Base-by-base conservation (phyloP, 92 coral and sea anemone genomes). In the Palythoa grandiflora region DNA sequence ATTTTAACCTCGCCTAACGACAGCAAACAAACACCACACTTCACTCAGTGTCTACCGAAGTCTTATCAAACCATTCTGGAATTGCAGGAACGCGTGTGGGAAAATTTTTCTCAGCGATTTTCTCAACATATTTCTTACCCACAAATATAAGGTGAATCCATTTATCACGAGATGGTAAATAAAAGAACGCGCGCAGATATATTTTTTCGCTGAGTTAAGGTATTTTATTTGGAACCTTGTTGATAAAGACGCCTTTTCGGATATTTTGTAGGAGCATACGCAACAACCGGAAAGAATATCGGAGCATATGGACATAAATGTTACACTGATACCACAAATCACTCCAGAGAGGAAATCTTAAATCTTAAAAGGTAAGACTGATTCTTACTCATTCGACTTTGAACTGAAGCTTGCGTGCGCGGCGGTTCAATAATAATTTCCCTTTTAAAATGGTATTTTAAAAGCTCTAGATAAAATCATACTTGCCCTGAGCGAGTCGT, bases 71-170 rank as follows among this genome's bases (percentile, higher is more conserved):
- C 37, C 38, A n/a, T 19, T 39, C 68, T 17, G 38, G 73, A 3
- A 80, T 80, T 80, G 38, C 74, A 21, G 38, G 86, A 20, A 81
- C 75, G 59, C 81, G 68, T 19, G 16, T 28, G 37, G 6, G 66
- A 19, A 28, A 50, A 77, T 13, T 3, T 20, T 9, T 4, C n/a
- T 50, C 61, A 14, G 54, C 16, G 55, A 21, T 38, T 51, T 9
- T 78, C 36, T 5, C 17, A 16, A 36, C 17, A 9, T 53, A 3
- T n/a, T 9, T 3, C 21, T 17, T 13, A 2, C n/a, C 86, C 60
- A 13, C 73, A 81, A 66, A 38, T 11, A 6, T 55, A 47, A 47
- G 54, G 19, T 66, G 38, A 17, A 66, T 66, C 73, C 59, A 28
- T 55, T 48, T 55, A 65, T 66, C 71, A 21, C 75, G 66, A 78